Conservation (phyloP, 2,113 vertebrate species). For the Arizona elegans region DNA sequence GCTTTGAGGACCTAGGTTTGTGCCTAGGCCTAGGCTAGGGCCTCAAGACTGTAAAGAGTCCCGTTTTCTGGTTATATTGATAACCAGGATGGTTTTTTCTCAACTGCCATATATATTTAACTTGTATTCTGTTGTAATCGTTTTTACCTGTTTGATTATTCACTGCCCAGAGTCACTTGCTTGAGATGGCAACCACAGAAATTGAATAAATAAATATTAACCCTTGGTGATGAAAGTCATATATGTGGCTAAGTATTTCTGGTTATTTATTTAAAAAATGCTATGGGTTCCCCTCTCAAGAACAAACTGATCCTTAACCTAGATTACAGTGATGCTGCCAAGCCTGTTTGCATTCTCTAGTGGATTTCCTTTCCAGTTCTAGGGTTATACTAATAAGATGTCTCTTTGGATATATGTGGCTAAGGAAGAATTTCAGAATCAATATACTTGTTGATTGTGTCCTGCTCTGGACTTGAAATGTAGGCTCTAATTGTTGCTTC, state of each 20-base stretch:
- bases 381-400: neutral
- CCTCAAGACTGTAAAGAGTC: neutral
- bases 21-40: neutral
- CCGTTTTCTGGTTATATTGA: neutral
- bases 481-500: neutral
- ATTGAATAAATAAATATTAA: neutral
- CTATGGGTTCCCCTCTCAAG: neutral
- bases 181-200: neutral
- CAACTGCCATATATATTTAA: neutral
- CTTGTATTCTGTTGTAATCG: neutral
- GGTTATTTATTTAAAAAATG: slow-evolving; percentile 31
- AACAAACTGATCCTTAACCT: neutral
- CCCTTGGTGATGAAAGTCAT: slow-evolving; percentile 42
- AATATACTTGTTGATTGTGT: neutral
- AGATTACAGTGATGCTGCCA: neutral
- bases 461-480: neutral
- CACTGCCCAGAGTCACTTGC: neutral
- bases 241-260: slow-evolving; percentile 13
- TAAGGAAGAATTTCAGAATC: neutral
- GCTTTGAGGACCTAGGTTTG: neutral
- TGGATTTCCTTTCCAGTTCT: neutral
- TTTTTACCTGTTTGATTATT: neutral
- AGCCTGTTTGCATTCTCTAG: neutral
- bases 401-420: neutral
- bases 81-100: neutral